Evolutionary conservation across 2,797 vertebrate species (phyloP), one percentile per base, ranked within the genome.

Genomic region (Lepilemur ruficaudatus): DNA sequence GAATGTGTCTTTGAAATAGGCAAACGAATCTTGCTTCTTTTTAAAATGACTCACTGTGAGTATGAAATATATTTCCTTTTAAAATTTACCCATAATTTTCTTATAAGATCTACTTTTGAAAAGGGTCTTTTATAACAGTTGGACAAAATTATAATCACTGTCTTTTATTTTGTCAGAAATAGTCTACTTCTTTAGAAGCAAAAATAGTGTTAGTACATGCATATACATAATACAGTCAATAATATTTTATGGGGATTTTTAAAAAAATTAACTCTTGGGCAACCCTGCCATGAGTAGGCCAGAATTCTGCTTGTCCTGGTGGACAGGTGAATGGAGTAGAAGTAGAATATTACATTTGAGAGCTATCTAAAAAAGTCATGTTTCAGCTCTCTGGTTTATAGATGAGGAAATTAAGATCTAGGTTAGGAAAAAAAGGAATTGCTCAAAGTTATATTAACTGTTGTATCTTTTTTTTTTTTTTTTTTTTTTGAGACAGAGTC

Each of bases 21-120:
- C 32, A 69, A 32, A 48, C 43, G 41, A 61, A 55, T 48, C 50
- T 80, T 96, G 9, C 35, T 69, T 92, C 57, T 91, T 63, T 93
- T 93, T 94, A 89, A 83, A 86, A 32, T 91, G 76, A 91, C 23
- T 84, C 22, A 10, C 59, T 94, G 46, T 70, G 10, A 48, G n/a
- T 84, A 17, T 38, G 52, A 69, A 78, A 55, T 86, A 43, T 30
- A 46, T 86, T 93, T 93, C 30, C 32, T 81, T 86, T 50, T 10
- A 83, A 91, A 85, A 55, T 88, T 38, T 88, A 46, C 48, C 32
- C 91, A 9, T 41, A 32, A 52, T 84, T 96, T 79, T 69, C 41
- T 52, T 70, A 38, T 28, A 83, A 91, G n/a, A 63, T 70, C 10
- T 43, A 15, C 41, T 87, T 89, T 83, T 80, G 25, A 41, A 76